Conservation (phyloP, 2,888 invertebrate species). For the Digitonthophagus gazella region DNA sequence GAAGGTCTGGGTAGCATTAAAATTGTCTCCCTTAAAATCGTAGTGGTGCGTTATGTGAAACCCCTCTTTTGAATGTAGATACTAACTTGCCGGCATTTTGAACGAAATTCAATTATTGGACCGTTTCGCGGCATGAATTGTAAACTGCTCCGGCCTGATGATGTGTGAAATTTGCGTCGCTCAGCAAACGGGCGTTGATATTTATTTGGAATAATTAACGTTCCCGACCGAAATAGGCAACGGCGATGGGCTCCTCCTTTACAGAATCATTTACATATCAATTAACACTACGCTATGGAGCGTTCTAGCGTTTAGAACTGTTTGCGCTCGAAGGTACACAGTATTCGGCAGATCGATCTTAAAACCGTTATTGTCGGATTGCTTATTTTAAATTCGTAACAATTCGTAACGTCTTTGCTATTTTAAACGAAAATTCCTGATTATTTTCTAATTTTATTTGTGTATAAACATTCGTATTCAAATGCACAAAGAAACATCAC, state of each 20-base stretch:
- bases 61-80: no score
- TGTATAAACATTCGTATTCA: no score
- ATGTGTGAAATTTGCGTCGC: constrained; percentile 10
- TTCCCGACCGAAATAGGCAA: constrained; percentile 8
- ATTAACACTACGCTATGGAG: constrained; percentile 13
- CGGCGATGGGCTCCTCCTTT: constrained; percentile 13
- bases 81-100: not conserved
- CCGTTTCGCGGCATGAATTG: not conserved
- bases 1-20: not conserved
- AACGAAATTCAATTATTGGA: not conserved
- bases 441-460: no score
- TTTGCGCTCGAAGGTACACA: not conserved
- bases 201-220: constrained; percentile 15
- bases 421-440: no score
- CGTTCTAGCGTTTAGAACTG: constrained; percentile 12
- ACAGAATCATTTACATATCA: constrained; percentile 14
- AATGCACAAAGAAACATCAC: no score
- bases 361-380: not conserved
- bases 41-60: no score
- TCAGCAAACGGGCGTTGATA: not conserved
- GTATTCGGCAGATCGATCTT: not conserved
- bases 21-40: no score
- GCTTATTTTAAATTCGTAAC: not conserved
- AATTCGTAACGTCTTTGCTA: not conserved
- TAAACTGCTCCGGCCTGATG: not conserved